Evolutionary conservation across 2,888 invertebrate species (phyloP), one percentile per base, ranked within the genome.

Genomic region (Brachypalpus laphriformis): DNA sequence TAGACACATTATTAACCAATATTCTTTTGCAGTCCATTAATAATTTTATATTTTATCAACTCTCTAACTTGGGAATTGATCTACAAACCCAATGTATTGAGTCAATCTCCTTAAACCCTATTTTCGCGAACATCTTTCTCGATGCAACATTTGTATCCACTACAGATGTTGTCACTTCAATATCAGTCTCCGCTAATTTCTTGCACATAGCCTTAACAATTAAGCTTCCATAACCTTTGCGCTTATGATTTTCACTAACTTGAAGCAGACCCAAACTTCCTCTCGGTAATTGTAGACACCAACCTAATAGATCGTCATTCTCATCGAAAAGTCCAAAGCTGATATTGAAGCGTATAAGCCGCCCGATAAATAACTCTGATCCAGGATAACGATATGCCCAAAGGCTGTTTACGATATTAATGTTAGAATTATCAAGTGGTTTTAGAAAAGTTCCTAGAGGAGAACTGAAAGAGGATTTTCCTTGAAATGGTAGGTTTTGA

Each of bases 301-400:
- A 88, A 0, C 87, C 87, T 7, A 87, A 57, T 1, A 88, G 59
- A 14, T 86, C 63, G 4, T 71, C 82, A 11, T 87, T 74, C n/a
- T 77, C 70, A 9, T 83, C 81, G 31, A 75, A 88, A 2, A 82
- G 83, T 4, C 87, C 88, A 65, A 87, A 75, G 40, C 63, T 87
- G 9, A 70, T 45, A 74, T 88, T 88, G 31, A 71, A 86, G 22
- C 71, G 51, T 3, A 86, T 75, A 5, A 88, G 42, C 1, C 87
- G 71, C 31, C 77, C 71, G 20, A 88, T 40, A 54, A 87, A 87
- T 25, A 78, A 70, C 8, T 81, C 51, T 1, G 88, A 87, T 25
- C 87, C 87, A 16, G 82, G 31, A 72, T 85, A 83, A 14, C 49
- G 61, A 78, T 87, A 83, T 16, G 87, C 87, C 88, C 88, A 88